Conservation (phyloP, 2,797 vertebrate species). For the Balearica regulorum region DNA sequence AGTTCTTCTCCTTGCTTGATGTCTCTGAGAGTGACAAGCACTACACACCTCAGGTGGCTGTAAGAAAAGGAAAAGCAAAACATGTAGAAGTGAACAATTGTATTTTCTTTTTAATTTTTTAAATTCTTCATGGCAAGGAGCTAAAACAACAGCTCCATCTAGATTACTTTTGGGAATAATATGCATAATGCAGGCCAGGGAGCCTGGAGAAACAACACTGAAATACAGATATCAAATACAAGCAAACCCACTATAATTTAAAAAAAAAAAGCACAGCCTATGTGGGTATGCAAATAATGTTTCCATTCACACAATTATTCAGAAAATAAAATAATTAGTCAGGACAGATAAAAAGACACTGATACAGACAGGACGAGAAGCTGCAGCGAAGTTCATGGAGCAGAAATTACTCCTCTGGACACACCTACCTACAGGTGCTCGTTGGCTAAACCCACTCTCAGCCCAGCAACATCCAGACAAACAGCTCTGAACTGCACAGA, state of each 20-base stretch:
- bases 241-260: background rate
- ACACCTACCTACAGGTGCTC: rapidly evolving
- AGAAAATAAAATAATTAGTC: background rate
- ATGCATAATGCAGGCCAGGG: background rate
- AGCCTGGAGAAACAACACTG: background rate
- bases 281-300: background rate
- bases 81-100: background rate
- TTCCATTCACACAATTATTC: background rate
- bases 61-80: slow-evolving; percentile 25
- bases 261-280: background rate
- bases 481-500: background rate
- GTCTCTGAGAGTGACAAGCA: slow-evolving; percentile 87
- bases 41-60: slow-evolving; percentile 85
- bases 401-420: background rate
- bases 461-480: background rate
- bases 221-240: background rate
- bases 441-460: background rate
- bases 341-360: background rate
- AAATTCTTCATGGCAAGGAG: background rate
- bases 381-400: background rate
- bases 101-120: background rate
- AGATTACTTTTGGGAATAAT: background rate
- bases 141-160: background rate
- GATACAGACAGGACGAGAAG: background rate
- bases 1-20: slow-evolving; percentile 88